Evolutionary conservation across 2,888 invertebrate species (phyloP).

Genomic region (Drosophila emarginata): DNA sequence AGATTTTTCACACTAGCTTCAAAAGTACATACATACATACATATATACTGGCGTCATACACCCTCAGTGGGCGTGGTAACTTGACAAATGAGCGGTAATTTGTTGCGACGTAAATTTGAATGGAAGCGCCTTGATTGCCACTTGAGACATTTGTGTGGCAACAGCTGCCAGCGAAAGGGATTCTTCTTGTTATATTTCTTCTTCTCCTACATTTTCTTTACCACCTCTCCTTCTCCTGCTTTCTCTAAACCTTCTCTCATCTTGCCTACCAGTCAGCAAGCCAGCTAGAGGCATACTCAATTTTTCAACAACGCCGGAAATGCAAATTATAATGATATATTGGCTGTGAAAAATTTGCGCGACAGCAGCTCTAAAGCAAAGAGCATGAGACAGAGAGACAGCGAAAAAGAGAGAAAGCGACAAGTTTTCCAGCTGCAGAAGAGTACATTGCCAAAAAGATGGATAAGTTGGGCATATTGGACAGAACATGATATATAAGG

Average conservation of each 20-base stretch:
- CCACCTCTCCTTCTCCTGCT: background rate
- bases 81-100: conserved; percentile 80
- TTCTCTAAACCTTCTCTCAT: conserved; percentile 10
- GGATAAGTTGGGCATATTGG: conserved; percentile 45
- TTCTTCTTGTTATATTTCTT: conserved; percentile 32
- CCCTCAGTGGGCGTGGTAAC: conserved; percentile 55
- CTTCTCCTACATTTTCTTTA: conserved; percentile 7
- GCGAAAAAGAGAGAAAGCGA: conserved; percentile 19
- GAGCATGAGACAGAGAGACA: conserved; percentile 23
- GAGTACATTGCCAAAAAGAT: conserved; percentile 21
- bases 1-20: conserved; percentile 74
- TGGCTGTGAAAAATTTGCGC: conserved; percentile 73
- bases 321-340: conserved; percentile 80
- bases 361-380: conserved; percentile 53
- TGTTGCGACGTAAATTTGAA: conserved; percentile 81
- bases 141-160: conserved; percentile 80
- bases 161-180: conserved; percentile 71
- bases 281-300: conserved; percentile 61
- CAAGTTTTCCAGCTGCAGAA: conserved; percentile 25
- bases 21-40: background rate
- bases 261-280: conserved; percentile 27
- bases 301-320: conserved; percentile 71
- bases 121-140: conserved; percentile 81
- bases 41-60: no score
- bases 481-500: background rate